These are phyloP conservation scores for Pseudochaenichthys georgianus DNA, from an alignment of 2,797 vertebrate genomes.

Conservation along the genomic window DNA sequence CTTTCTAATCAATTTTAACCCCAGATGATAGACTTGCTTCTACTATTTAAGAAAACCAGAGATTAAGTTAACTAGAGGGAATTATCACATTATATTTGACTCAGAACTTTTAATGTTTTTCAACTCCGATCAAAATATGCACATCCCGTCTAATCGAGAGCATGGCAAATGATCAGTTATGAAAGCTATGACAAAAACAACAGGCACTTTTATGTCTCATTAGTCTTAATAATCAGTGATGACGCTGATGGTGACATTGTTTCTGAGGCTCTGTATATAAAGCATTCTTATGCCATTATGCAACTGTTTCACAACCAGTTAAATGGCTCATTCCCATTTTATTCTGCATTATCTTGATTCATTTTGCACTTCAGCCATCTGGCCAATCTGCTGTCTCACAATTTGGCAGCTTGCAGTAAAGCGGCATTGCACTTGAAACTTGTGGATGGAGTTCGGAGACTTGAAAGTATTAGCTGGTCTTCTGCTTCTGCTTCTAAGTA, in stretches of 20 bases:
- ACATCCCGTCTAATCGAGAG: background rate
- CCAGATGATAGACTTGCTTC: background rate
- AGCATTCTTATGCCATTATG: background rate
- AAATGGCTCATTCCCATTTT: background rate
- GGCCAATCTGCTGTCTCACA: background rate
- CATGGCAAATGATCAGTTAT: background rate
- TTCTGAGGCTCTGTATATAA: conserved; percentile 12
- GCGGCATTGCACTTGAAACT: background rate
- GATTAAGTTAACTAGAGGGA: background rate
- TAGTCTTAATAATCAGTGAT: conserved; percentile 13
- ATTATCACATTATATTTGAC: background rate
- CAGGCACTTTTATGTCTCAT: conserved; percentile 13
- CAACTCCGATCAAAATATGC: background rate
- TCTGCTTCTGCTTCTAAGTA: background rate
- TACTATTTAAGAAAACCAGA: conserved; percentile 9
- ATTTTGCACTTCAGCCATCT: conserved; percentile 15
- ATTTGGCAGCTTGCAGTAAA: background rate
- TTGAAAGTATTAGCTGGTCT: background rate
- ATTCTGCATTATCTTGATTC: background rate
- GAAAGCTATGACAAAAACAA: conserved; percentile 20
- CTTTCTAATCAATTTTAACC: conserved; percentile 16
- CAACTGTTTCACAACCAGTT: background rate
- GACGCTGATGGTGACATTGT: conserved; percentile 12
- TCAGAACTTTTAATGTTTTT: background rate
- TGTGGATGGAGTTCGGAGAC: conserved; percentile 9